These are phyloP conservation scores for Epicampocera succincta DNA, from an alignment of 2,888 invertebrate genomes.

Conservation along the genomic window DNA sequence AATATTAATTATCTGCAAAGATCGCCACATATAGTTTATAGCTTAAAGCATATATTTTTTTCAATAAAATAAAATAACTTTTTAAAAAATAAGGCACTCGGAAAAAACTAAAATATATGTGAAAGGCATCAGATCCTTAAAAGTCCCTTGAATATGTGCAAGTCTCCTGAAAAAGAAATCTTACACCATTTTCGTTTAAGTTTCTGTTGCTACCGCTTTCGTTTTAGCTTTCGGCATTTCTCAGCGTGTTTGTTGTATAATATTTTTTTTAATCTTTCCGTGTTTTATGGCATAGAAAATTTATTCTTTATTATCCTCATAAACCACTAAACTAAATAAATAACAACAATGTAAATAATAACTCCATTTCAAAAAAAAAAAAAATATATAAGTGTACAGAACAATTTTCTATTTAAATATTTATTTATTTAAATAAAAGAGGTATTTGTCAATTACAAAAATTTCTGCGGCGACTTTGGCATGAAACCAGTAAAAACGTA, in stretches of 20 bases:
- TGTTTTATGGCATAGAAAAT: constrained; percentile 57
- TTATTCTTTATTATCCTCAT: constrained; percentile 58
- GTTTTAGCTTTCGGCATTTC: neutral
- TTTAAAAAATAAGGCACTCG: no score
- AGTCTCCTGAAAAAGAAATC: no score
- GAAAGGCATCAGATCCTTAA: no score
- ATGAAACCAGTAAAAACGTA: neutral
- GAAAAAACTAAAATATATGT: no score
- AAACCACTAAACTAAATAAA: constrained; percentile 64
- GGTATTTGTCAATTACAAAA: constrained; percentile 31
- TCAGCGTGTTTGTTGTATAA: neutral
- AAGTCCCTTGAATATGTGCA: no score
- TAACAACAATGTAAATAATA: constrained; percentile 64
- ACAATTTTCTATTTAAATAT: constrained; percentile 22
- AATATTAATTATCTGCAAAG: no score
- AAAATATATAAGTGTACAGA: constrained; percentile 12
- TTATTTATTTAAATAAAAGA: constrained; percentile 21
- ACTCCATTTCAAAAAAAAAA: constrained; percentile 28
- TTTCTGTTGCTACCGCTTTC: neutral
- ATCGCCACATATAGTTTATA: no score
- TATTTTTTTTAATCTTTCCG: neutral
- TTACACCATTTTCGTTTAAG: no score
- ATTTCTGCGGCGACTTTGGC: constrained; percentile 12
- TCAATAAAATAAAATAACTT: no score
- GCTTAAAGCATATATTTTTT: no score